Percentiles rank a stretch among this genome's conserved stretches.
Evolutionary conservation across 2,113 vertebrate genomes (phyloP).

Genomic region (Rhizomys pruinosus): DNA sequence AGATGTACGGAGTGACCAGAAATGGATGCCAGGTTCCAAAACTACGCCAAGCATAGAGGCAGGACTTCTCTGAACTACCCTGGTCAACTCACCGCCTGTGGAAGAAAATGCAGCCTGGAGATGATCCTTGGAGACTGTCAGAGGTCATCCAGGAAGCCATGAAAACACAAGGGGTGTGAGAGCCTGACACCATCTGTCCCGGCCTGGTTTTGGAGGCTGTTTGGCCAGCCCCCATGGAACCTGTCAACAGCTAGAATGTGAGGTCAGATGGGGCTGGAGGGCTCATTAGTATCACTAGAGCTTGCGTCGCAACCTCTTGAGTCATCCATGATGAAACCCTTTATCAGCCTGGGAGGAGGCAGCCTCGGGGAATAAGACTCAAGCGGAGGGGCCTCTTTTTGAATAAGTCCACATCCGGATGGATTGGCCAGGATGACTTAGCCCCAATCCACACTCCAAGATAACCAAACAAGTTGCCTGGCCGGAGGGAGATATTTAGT

Average conservation of each 20-base stretch:
- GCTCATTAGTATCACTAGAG: slow-evolving; percentile 59
- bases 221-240: slow-evolving; percentile 66
- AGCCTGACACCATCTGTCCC: slow-evolving; percentile 62
- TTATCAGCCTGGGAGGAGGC: slow-evolving; percentile 64
- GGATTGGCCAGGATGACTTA: slow-evolving; percentile 67
- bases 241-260: slow-evolving; percentile 79
- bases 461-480: slow-evolving; percentile 71
- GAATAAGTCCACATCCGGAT: slow-evolving; percentile 68
- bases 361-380: slow-evolving; percentile 37
- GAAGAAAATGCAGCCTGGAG: neutral
- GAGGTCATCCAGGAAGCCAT: neutral
- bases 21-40: no score
- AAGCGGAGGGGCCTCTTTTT: slow-evolving; percentile 52
- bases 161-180: slow-evolving; percentile 10
- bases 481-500: slow-evolving; percentile 19
- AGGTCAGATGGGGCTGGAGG: slow-evolving; percentile 56
- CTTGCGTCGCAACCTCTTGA: slow-evolving; percentile 65
- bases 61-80: rapidly evolving
- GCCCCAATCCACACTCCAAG: slow-evolving; percentile 56
- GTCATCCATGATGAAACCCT: slow-evolving; percentile 57
- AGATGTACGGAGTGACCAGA: neutral
- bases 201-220: slow-evolving; percentile 53
- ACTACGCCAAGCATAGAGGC: no score
- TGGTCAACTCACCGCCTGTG: rapidly evolving
- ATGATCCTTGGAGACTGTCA: neutral